Evolutionary conservation across 2,113 vertebrate genomes (phyloP).

Genomic region (Gila orcuttii): DNA sequence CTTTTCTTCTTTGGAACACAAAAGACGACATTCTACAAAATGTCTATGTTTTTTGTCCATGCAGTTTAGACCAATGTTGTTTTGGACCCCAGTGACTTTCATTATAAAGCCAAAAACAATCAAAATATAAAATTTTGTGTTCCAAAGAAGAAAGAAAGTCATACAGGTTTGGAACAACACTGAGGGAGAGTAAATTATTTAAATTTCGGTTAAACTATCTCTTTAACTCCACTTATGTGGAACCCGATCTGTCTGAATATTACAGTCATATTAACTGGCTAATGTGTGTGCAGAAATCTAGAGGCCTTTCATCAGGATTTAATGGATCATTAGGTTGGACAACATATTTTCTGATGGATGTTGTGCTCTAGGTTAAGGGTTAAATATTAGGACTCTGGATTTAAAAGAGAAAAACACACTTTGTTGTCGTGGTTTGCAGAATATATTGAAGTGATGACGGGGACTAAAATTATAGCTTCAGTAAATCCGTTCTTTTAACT

Average conservation of each 20-base stretch:
- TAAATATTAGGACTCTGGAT: not conserved
- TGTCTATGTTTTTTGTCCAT: not conserved
- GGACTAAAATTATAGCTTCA: conserved; percentile 30
- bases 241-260: conserved; percentile 1
- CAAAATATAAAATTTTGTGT: not conserved
- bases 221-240: not conserved
- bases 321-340: conserved; percentile 10
- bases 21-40: not conserved
- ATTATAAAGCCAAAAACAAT: not conserved
- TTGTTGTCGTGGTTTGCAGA: not conserved
- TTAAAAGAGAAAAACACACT: not conserved
- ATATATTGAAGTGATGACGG: conserved; percentile 6
- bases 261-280: not conserved
- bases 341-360: not conserved
- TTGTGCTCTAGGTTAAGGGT: conserved; percentile 5
- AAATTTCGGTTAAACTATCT: not conserved
- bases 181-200: not conserved
- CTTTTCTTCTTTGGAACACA: not conserved
- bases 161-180: not conserved
- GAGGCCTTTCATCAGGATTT: conserved; percentile 5
- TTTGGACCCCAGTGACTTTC: not conserved
- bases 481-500: conserved; percentile 34
- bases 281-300: not conserved
- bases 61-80: not conserved
- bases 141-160: not conserved